Evolutionary conservation across 64 coral and sea anemone species (phyloP), one percentile per base, ranked within the genome.

Genomic region (Stichodactyla helianthus): DNA sequence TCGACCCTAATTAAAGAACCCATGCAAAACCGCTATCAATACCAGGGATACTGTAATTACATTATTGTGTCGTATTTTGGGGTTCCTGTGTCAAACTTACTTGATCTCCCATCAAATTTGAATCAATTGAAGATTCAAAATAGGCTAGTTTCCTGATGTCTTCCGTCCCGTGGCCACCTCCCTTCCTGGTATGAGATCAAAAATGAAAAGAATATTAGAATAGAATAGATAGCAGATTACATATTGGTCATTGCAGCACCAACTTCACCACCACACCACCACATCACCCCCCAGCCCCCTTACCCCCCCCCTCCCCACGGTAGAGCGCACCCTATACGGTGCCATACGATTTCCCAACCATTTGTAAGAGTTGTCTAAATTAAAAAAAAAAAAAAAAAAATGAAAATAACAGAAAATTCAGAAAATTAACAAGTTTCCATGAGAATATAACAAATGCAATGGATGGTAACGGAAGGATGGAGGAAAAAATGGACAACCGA

Each of bases 81-180:
- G 10, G 17, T 6, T 20, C 6, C 11, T 16, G 20, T 26, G 1
- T 74, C 68, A 74, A 1, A 28, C 68, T 74, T 74, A 74, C 68
- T 23, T 74, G 68, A 27, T n/a, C 10, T 14, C 25, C 0, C 25
- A 12, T 74, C 11, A 74, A 23, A 31, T 82, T 55, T 15, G 90
- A 82, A 79, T 99, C 88, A 18, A 95, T 91, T 2, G 93, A 92
- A 9, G 93, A 95, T 54, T 99, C 96, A 93, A 99, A 99, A 61
- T 99, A 99, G 0, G 93, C 96, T 61, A 99, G 70, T 79, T 99
- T 99, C 5, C 96, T 83, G 52, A 99, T 99, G 59, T 99, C 93
- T 27, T 84, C 96, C 71, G 84, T 77, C 19, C 96, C 96, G 83
- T 68, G 80, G 2, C 96, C 96, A 22, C 96, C 96, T 35, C 96